Conservation (phyloP, 2,797 vertebrate genomes). For the Sitta carolinensis region DNA sequence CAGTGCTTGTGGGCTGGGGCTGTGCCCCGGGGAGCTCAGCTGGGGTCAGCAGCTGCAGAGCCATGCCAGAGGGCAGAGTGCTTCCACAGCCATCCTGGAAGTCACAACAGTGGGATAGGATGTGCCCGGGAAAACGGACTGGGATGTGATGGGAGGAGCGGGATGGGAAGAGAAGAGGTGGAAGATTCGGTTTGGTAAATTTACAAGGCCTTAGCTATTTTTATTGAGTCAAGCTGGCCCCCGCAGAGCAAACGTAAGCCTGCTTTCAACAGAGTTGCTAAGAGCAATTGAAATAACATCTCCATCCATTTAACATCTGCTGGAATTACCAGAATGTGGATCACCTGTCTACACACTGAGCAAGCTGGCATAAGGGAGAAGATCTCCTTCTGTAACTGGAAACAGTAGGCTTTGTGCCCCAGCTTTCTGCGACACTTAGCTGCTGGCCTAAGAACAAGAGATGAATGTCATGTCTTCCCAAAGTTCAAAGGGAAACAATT, state of each 20-base stretch:
- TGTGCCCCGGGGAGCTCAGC: accelerated
- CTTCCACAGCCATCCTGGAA: neutral
- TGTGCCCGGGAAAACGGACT: neutral
- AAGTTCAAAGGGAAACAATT: neutral
- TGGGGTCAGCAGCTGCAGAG: neutral
- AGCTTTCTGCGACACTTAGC: neutral
- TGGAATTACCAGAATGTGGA: neutral
- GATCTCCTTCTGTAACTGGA: neutral
- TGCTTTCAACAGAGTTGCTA: neutral
- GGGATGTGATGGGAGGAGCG: neutral
- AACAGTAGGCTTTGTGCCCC: neutral
- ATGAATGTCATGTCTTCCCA: neutral
- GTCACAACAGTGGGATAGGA: neutral
- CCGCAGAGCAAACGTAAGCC: neutral
- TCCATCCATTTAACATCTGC: neutral
- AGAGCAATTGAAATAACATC: neutral
- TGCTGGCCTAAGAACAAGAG: neutral
- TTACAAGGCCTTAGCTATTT: neutral
- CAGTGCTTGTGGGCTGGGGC: neutral
- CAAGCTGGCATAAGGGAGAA: neutral
- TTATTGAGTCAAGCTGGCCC: neutral
- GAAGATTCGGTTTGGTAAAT: neutral
- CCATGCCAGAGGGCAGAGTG: neutral
- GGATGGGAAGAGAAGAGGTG: neutral
- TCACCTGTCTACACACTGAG: neutral